A percentile compares a stretch with the other conserved stretches of the same genome.
Conservation (phyloP, 2,113 vertebrate genomes). For the Calidris pygmaea region DNA sequence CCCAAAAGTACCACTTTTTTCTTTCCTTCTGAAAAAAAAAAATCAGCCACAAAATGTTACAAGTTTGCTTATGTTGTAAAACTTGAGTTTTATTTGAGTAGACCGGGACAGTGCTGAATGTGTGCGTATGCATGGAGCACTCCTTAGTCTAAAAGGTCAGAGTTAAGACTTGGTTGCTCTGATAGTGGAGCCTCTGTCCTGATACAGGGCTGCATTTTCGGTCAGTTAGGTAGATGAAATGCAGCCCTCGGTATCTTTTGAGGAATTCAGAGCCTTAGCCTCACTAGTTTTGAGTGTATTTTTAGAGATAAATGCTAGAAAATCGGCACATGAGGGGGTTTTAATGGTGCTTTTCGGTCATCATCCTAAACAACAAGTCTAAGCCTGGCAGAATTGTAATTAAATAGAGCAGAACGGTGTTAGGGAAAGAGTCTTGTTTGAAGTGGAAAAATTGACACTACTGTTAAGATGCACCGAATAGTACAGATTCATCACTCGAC, state of each 20-base stretch:
- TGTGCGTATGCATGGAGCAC: background rate
- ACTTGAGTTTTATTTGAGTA: background rate
- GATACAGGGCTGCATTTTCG: background rate
- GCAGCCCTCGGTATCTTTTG: background rate
- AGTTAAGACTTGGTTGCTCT: conserved; percentile 43
- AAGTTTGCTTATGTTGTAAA: background rate
- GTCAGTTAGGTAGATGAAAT: conserved; percentile 33
- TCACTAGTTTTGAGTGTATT: conserved; percentile 47
- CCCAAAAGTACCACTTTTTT: background rate
- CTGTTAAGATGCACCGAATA: conserved; percentile 63
- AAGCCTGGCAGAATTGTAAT: conserved; percentile 74
- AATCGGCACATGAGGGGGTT: background rate
- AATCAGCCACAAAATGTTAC: background rate
- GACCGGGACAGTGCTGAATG: background rate
- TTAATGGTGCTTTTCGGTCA: conserved; percentile 51
- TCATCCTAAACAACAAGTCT: conserved; percentile 51
- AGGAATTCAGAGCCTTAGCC: conserved; percentile 57
- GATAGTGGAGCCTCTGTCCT: conserved; percentile 6
- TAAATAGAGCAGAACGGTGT: conserved; percentile 75
- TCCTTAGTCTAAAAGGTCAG: conserved; percentile 8
- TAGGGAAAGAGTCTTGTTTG: conserved; percentile 62
- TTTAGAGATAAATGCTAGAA: conserved; percentile 56
- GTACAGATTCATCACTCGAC: conserved; percentile 64
- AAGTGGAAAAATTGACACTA: conserved; percentile 76
- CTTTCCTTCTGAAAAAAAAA: background rate